A percentile compares a stretch with the other conserved stretches of the same genome.
Evolutionary conservation across 2,113 vertebrate genomes (phyloP).

Genomic region (Hypocryptadius cinnamomeus): DNA sequence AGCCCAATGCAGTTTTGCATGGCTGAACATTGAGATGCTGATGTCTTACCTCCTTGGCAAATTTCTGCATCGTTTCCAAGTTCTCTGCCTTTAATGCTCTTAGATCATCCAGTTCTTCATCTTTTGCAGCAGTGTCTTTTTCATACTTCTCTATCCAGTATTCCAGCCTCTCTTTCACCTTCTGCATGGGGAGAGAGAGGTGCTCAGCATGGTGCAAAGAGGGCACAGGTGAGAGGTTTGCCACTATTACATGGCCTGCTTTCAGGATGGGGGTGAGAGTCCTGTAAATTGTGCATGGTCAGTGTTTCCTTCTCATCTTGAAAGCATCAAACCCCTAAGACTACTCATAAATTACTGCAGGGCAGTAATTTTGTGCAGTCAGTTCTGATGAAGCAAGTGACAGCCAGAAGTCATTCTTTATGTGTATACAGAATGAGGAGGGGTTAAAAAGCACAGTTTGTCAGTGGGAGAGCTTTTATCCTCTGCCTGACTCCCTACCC

Average conservation of each 20-base stretch:
- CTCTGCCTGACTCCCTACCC: not conserved
- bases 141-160: constrained; percentile 80
- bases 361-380: not conserved
- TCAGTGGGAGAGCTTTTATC: not conserved
- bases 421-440: not conserved
- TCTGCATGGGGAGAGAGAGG: constrained; percentile 48
- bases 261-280: not conserved
- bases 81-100: constrained; percentile 68
- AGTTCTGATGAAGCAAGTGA: not conserved
- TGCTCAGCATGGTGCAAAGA: not conserved
- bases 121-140: constrained; percentile 74
- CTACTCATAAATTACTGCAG: not conserved
- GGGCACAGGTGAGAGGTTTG: not conserved
- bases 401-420: not conserved
- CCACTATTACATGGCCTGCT: not conserved
- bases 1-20: not conserved
- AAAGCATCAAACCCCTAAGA: not conserved
- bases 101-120: constrained; percentile 69
- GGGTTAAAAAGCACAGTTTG: not conserved
- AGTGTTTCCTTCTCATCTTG: not conserved
- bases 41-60: constrained; percentile 69
- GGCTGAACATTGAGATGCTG: not conserved
- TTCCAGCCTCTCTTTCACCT: constrained; percentile 73
- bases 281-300: not conserved
- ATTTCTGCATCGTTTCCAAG: constrained; percentile 62